Conservation (phyloP, 2,113 vertebrate species). For the Anas platyrhynchos region DNA sequence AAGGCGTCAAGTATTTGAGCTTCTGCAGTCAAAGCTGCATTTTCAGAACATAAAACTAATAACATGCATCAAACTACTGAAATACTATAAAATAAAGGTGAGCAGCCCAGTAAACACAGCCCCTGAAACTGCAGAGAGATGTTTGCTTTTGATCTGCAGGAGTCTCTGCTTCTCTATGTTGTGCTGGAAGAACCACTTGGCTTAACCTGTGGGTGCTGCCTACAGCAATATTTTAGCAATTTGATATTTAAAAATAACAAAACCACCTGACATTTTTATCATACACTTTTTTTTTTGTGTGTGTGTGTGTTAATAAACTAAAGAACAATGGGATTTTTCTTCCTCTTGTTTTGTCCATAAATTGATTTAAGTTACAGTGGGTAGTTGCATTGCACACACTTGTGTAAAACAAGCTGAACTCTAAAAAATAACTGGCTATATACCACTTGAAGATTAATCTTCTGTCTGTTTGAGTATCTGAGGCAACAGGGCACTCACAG, state of each 20-base stretch:
- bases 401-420: constrained; percentile 52
- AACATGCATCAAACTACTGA: background rate
- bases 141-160: constrained; percentile 30
- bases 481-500: constrained; percentile 23
- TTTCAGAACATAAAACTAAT: constrained; percentile 9
- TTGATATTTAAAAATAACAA: background rate
- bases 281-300: background rate
- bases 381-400: constrained; percentile 26
- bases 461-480: constrained; percentile 32
- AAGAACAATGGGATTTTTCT: constrained; percentile 1
- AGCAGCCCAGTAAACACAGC: constrained; percentile 20
- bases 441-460: constrained; percentile 55
- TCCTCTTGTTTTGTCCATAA: constrained; percentile 20
- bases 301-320: background rate
- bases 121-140: constrained; percentile 1
- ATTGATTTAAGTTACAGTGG: constrained; percentile 38
- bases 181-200: background rate
- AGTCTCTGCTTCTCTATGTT: background rate
- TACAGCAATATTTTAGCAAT: background rate
- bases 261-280: background rate
- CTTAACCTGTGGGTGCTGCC: background rate
- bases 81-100: constrained; percentile 10
- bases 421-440: constrained; percentile 35
- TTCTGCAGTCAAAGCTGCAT: background rate
- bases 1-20: background rate